Percentiles rank a stretch among this genome's conserved stretches.
phyloP scores from a whole-genome alignment of 2,888 invertebrate species.

The Corythucha ciliata region DNA sequence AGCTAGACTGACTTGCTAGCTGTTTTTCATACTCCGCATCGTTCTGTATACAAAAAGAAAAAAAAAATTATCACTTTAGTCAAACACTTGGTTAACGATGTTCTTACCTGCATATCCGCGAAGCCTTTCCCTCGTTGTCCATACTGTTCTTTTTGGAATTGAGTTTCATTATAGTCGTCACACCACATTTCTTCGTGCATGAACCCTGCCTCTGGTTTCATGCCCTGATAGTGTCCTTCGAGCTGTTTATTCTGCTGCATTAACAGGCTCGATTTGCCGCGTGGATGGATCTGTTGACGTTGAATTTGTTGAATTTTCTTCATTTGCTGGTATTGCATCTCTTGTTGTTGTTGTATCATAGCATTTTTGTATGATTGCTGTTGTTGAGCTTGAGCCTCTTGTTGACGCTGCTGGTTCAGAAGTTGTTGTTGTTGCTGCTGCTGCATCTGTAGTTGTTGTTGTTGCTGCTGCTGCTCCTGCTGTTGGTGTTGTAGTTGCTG shows the following conservation, averaged over 20 bases:
- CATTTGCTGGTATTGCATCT: constrained; percentile 27
- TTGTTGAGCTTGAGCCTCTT: constrained; percentile 29
- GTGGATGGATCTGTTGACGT: constrained; percentile 24
- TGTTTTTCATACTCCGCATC: constrained; percentile 40
- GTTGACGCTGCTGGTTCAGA: constrained; percentile 33
- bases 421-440: constrained; percentile 30
- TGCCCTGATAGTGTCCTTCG: constrained; percentile 20
- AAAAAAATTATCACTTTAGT: background rate
- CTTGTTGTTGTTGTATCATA: constrained; percentile 24
- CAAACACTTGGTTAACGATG: background rate
- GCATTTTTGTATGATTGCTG: constrained; percentile 21
- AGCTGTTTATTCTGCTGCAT: constrained; percentile 25
- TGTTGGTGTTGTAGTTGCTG: constrained; percentile 32
- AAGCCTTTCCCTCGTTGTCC: background rate
- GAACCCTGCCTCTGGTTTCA: constrained; percentile 25
- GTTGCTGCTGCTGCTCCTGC: constrained; percentile 31
- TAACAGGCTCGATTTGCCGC: constrained; percentile 21
- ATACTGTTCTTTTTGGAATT: too few species aligned
- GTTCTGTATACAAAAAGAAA: constrained; percentile 18
- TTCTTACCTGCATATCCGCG: background rate
- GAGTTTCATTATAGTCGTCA: too few species aligned
- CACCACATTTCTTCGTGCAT: constrained; percentile 28
- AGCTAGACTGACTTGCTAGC: constrained; percentile 38
- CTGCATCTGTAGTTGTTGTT: constrained; percentile 28
- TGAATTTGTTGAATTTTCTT: constrained; percentile 28